Conservation (phyloP, 2,888 invertebrate genomes). For the Nephrotoma flavescens region DNA sequence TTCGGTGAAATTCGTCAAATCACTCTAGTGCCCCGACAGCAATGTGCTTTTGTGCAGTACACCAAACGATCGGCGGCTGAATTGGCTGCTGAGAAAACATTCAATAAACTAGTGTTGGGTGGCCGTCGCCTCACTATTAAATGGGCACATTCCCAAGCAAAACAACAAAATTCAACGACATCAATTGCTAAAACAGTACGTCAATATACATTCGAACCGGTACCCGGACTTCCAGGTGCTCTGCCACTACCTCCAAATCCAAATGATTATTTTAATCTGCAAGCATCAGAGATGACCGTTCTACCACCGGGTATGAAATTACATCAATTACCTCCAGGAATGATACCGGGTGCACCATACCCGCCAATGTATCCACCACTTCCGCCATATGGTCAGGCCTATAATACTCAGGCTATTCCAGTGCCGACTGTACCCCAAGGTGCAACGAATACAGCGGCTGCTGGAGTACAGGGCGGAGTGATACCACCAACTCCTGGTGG, state of each 20-base stretch:
- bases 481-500: slow-evolving; percentile 40
- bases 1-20: slow-evolving; percentile 94
- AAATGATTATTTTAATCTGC: slow-evolving; percentile 47
- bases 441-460: slow-evolving; percentile 17
- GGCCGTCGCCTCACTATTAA: slow-evolving; percentile 90
- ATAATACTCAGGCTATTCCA: slow-evolving; percentile 28
- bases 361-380: slow-evolving; percentile 26
- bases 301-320: slow-evolving; percentile 32
- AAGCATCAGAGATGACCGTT: slow-evolving; percentile 30
- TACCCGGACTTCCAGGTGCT: slow-evolving; percentile 51
- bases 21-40: slow-evolving; percentile 81
- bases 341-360: slow-evolving; percentile 19
- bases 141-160: slow-evolving; percentile 93
- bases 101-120: slow-evolving; percentile 73
- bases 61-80: slow-evolving; percentile 83
- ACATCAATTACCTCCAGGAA: slow-evolving; percentile 27
- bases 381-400: slow-evolving; percentile 24
- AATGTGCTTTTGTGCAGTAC: slow-evolving; percentile 95
- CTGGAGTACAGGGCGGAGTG: slow-evolving; percentile 17
- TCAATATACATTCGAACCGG: slow-evolving; percentile 45
- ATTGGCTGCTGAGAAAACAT: slow-evolving; percentile 86
- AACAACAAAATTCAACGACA: slow-evolving; percentile 37
- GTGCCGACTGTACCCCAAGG: slow-evolving; percentile 20
- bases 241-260: slow-evolving; percentile 39
- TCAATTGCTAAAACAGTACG: slow-evolving; percentile 37